A percentile compares a stretch with the other conserved stretches of the same genome.
phyloP scores from a whole-genome alignment of 2,888 invertebrate species.

The Spodoptera picta region DNA sequence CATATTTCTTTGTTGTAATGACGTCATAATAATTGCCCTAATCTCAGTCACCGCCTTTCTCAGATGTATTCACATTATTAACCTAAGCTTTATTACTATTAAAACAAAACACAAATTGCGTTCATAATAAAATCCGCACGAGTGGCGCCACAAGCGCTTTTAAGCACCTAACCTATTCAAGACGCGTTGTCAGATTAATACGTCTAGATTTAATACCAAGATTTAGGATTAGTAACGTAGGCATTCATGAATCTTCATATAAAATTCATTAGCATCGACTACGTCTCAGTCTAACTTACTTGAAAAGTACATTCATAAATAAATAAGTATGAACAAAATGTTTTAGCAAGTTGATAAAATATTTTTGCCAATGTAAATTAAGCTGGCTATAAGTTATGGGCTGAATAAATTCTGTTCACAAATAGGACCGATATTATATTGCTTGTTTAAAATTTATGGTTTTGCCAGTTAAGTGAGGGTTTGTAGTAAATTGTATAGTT shows the following conservation, averaged over 20 bases:
- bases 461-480: constrained; percentile 31
- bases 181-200: constrained; percentile 16
- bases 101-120: too few relatives aligned
- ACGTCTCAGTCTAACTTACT: neutral
- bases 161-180: neutral
- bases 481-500: constrained; percentile 12
- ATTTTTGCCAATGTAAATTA: constrained; percentile 29
- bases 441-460: constrained; percentile 26
- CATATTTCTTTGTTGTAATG: too few relatives aligned
- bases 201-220: neutral
- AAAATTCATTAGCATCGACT: constrained; percentile 10
- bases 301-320: constrained; percentile 3
- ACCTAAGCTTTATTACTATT: too few relatives aligned
- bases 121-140: neutral
- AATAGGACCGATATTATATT: constrained; percentile 32
- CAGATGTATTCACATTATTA: too few relatives aligned
- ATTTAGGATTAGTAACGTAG: constrained; percentile 5
- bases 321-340: constrained; percentile 15
- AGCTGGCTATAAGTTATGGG: constrained; percentile 33
- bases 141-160: neutral
- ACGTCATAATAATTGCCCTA: too few relatives aligned
- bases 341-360: constrained; percentile 6
- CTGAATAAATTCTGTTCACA: constrained; percentile 36
- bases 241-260: constrained; percentile 19
- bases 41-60: too few relatives aligned